Percentiles rank a stretch among this genome's conserved stretches.
Evolutionary conservation across 2,113 vertebrate genomes (phyloP).

Genomic region (Lucifuga dentata): DNA sequence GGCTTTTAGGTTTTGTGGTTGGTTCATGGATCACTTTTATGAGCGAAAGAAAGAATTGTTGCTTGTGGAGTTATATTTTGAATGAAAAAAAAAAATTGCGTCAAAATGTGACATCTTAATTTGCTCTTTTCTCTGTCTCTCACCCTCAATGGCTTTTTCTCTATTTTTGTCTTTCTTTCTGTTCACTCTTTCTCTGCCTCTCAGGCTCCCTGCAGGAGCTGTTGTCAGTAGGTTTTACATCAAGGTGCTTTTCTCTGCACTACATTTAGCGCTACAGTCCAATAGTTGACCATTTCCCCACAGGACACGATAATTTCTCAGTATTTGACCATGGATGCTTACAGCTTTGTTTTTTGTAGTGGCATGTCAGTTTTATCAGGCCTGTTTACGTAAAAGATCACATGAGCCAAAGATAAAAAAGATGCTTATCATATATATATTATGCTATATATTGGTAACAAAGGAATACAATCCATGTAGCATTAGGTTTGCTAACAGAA

Average conservation of each 20-base stretch:
- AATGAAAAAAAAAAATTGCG: not conserved
- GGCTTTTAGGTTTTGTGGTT: constrained; percentile 22
- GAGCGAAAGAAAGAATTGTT: not conserved
- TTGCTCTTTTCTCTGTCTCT: no score
- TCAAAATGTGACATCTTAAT: no score
- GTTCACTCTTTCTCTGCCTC: constrained; percentile 4
- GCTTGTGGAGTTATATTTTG: not conserved
- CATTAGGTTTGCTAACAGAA: no score
- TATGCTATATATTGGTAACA: not conserved
- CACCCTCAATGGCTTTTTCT: no score
- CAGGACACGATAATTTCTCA: constrained; percentile 12
- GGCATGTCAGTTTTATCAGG: not conserved
- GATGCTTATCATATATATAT: not conserved
- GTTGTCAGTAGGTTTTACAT: constrained; percentile 43
- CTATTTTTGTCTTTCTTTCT: not conserved
- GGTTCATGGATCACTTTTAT: constrained; percentile 17
- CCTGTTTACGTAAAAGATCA: constrained; percentile 12
- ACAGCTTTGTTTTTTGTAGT: constrained; percentile 4
- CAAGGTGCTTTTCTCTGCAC: constrained; percentile 20
- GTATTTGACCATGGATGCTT: not conserved
- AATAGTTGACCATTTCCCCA: constrained; percentile 1
- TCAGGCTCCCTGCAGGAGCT: constrained; percentile 16
- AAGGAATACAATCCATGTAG: no score
- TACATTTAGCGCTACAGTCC: constrained; percentile 18
- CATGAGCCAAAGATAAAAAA: not conserved